These are phyloP conservation scores for Phoenoteleia sp. DNA, from an alignment of 2,888 invertebrate species.

Conservation along the genomic window DNA sequence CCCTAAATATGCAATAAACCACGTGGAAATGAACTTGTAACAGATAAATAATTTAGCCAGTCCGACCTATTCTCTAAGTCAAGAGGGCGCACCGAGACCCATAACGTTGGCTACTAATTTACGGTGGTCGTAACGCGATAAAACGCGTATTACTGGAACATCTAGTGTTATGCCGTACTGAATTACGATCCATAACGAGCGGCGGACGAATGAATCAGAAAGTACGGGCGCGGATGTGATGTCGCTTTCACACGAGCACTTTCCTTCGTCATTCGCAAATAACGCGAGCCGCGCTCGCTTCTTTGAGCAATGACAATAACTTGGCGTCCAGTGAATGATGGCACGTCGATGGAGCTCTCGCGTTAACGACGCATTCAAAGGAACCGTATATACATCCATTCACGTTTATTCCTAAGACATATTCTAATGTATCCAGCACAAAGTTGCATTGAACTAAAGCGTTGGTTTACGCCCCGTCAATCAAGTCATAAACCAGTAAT, in stretches of 20 bases:
- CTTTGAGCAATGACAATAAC: constrained; percentile 40
- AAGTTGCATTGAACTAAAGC: constrained; percentile 64
- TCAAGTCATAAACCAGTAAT: constrained; percentile 68
- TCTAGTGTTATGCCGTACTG: constrained; percentile 23
- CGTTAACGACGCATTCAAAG: constrained; percentile 66
- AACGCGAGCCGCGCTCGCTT: constrained; percentile 20
- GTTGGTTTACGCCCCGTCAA: constrained; percentile 67
- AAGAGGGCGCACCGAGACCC: no score
- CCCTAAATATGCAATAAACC: no score
- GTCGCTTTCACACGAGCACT: constrained; percentile 43
- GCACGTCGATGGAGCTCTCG: constrained; percentile 64
- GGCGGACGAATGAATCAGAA: constrained; percentile 50
- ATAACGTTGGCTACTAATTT: constrained; percentile 32
- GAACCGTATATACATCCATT: constrained; percentile 46
- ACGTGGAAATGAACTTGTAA: no score
- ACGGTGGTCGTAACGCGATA: constrained; percentile 36
- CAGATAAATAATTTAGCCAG: neutral
- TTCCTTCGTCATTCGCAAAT: constrained; percentile 43
- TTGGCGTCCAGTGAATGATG: constrained; percentile 43
- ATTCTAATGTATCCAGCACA: constrained; percentile 71
- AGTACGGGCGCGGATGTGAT: constrained; percentile 23
- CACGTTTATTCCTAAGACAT: constrained; percentile 61
- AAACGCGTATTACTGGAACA: constrained; percentile 43
- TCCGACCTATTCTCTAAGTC: no score
- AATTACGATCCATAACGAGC: constrained; percentile 52